These are phyloP conservation scores for Ips typographus DNA, from an alignment of 1,140 invertebrate genomes.

Conservation along the genomic window DNA sequence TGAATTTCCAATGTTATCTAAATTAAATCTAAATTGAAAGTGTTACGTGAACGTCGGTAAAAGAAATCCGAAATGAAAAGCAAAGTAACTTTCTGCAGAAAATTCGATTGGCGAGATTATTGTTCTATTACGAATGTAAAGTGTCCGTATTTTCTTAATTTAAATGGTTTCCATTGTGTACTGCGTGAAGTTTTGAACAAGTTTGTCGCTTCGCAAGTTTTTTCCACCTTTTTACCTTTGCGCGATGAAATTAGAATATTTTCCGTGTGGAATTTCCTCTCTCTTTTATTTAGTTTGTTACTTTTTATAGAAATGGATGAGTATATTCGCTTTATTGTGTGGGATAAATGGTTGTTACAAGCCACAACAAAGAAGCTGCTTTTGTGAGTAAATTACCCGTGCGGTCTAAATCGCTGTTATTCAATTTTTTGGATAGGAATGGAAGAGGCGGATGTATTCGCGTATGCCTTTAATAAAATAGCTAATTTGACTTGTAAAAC, in stretches of 20 bases:
- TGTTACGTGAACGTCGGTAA: slow-evolving; percentile 31
- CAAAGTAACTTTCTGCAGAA: slow-evolving; percentile 24
- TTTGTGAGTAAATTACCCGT: background rate
- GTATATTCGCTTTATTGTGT: too few species aligned
- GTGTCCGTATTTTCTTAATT: slow-evolving; percentile 18
- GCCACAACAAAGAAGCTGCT: background rate
- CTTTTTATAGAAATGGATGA: too few species aligned
- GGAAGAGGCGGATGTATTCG: background rate
- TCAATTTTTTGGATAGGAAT: slow-evolving; percentile 17
- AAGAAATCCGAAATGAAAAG: slow-evolving; percentile 34
- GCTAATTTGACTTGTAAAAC: slow-evolving; percentile 30
- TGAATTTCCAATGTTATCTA: slow-evolving; percentile 35
- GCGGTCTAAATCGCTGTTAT: slow-evolving; percentile 18
- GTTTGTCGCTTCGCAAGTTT: too few species aligned
- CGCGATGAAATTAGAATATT: too few species aligned
- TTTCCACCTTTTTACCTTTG: too few species aligned
- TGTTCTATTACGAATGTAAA: slow-evolving; percentile 22
- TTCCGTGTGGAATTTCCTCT: too few species aligned
- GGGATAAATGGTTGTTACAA: too few species aligned
- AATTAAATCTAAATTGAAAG: slow-evolving; percentile 39
- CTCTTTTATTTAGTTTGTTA: too few species aligned
- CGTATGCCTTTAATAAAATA: slow-evolving; percentile 23
- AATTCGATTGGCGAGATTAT: slow-evolving; percentile 22
- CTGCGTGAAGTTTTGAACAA: too few species aligned
- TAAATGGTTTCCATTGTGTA: background rate